Evolutionary conservation across 2,888 invertebrate genomes (phyloP), one percentile per base, ranked within the genome.

Genomic region (Melolontha melolontha): DNA sequence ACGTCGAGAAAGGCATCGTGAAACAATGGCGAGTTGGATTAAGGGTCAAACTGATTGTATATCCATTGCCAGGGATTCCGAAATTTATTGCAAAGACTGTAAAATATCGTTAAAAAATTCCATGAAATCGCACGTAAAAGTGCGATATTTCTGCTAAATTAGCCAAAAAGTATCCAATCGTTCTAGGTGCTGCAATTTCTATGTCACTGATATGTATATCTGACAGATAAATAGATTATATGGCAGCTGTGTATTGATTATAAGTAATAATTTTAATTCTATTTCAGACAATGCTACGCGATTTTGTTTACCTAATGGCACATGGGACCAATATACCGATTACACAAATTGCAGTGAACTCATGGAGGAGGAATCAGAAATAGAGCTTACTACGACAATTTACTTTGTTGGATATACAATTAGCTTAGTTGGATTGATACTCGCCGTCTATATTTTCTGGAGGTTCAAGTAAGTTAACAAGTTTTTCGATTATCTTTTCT

Each of bases 361-460:
- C 6, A 64, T 74, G 11, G 51, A 74, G 57, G 71, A 51, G 7
- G 72, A 70, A 5, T 71, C 73, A 12, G 75, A 75, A 40, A 83
- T 87, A 54, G 92, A 92, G 80, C 87, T 92, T 75, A 89, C 91
- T 62, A 91, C 92, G 67, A 89, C 90, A 76, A 89, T 94, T 74
- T 95, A 95, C 85, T 90, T 92, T 79, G 86, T 89, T 72, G 95
- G 95, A n/a, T 95, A 95, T 84, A 89, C 91, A 67, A 84, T 94
- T 73, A 95, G 94, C 73, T 86, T 95, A 52, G 87, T 92, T 52
- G 92, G 92, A 14, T 88, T 95, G 57, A 86, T 90, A 47, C 84
- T 94, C 62, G 95, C 95, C 40, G 90, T 95, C 73, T 88, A 89
- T 82, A 94, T 95, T 73, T 95, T 95, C 84, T 84, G 92, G 74